Percentiles rank a stretch among this genome's conserved stretches.
Conservation (phyloP, 1,140 invertebrate genomes). For the Stegodyphus mimosarum region DNA sequence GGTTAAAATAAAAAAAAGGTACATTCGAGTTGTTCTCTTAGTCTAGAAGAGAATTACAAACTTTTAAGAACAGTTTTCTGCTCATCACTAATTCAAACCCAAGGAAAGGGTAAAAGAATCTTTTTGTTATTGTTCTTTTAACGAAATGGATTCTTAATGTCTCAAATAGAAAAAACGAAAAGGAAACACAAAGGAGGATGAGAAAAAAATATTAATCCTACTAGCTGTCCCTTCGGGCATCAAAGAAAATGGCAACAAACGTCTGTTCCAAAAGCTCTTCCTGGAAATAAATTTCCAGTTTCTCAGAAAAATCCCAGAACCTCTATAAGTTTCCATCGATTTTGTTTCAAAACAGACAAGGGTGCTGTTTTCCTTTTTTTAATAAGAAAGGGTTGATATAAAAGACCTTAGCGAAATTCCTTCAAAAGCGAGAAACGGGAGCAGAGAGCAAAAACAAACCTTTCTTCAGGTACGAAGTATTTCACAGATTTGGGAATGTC, state of each 20-base stretch:
- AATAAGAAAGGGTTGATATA: slow-evolving; percentile 26
- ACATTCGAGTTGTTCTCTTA: too few species aligned
- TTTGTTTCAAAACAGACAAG: too few species aligned
- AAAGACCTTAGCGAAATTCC: background rate
- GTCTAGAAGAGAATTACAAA: slow-evolving; percentile 6
- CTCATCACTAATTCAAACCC: slow-evolving; percentile 43
- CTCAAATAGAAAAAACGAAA: slow-evolving; percentile 5
- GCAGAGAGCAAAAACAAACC: too few species aligned
- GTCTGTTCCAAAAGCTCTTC: slow-evolving; percentile 22
- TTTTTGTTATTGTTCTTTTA: slow-evolving; percentile 18
- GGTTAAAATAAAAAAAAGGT: too few species aligned
- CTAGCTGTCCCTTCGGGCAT: background rate
- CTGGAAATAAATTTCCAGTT: slow-evolving; percentile 39
- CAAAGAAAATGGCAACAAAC: slow-evolving; percentile 26
- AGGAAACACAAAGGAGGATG: slow-evolving; percentile 2
- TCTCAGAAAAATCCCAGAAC: slow-evolving; percentile 21
- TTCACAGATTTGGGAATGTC: too few species aligned
- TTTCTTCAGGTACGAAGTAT: too few species aligned
- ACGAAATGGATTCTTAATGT: slow-evolving; percentile 42
- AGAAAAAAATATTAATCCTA: background rate
- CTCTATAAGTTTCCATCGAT: slow-evolving; percentile 9
- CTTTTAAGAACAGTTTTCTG: slow-evolving; percentile 10
- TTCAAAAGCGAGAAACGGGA: too few species aligned
- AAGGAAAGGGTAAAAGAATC: slow-evolving; percentile 32
- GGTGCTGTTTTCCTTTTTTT: background rate